Base-by-base conservation (phyloP, 2,113 vertebrate species). In the Xiphorhynchus elegans region DNA sequence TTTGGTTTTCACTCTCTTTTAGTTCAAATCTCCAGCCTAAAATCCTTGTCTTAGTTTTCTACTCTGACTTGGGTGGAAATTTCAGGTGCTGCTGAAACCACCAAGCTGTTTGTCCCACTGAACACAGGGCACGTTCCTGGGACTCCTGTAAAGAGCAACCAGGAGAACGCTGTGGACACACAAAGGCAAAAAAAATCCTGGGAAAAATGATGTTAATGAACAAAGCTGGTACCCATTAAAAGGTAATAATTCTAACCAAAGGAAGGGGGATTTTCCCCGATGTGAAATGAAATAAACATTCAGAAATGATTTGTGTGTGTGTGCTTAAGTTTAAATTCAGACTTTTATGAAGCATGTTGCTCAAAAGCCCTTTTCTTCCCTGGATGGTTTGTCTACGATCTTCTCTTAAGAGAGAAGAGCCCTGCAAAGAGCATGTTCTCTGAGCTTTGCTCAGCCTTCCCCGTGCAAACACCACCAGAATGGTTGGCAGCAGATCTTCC, bases 301-400 rank as follows among this genome's bases (percentile, higher is more conserved):
- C 70, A 83, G 46, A 70, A 73, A 90, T 88, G 25, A 96, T 96
- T 94, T 93, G 55, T 93, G 93, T 1, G 93, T 1, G 29, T 50
- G 59, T 24, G 29, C 75, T 89, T 59, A 78, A 68, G 68, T 85
- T 82, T 79, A 87, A 84, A 94, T 87, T 46, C 59, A 91, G 90
- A n/a, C 35, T 95, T 90, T 90, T 60, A 90, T 93, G 19, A 74
- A 87, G 77, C 46, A 59, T 1, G 21, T 95, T 96, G 88, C 94
- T 95, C 96, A 94, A 93, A 96, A 84, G 55, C 82, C 72, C 46
- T 95, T 96, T 68, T 70, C 84, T 97, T 97, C 95, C 90, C 94
- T 89, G 94, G 80, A 42, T 50, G 28, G 87, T 89, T 96, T 96
- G 97, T 89, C 94, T 87, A 23, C 13, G 44, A 49, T 53, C 46